phyloP scores from a whole-genome alignment of 2,113 vertebrate species.

The Trachemys scripta region DNA sequence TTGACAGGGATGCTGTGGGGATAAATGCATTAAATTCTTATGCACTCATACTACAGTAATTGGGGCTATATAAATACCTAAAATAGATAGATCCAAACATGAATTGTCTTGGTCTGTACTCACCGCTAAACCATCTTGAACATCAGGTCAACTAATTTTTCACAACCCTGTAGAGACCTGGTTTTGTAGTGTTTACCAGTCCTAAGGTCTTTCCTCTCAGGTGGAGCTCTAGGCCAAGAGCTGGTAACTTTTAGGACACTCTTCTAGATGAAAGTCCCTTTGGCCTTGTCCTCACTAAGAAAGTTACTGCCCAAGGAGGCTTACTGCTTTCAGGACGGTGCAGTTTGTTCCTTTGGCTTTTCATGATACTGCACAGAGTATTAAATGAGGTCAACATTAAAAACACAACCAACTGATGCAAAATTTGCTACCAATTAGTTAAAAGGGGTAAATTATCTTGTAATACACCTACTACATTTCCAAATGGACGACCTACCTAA shows the following conservation, averaged over 20 bases:
- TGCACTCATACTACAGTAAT: neutral
- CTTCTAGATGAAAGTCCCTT: accelerated
- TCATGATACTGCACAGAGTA: neutral
- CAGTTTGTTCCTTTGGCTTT: accelerated
- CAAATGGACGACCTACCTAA: no score
- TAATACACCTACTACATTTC: neutral
- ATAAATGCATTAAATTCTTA: no score
- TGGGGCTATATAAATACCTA: no score
- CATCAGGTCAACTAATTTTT: neutral
- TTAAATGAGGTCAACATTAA: neutral
- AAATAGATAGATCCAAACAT: no score
- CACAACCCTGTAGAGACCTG: neutral
- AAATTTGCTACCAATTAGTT: neutral
- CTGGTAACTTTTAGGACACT: neutral
- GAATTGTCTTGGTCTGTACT: no score
- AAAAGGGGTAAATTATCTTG: neutral
- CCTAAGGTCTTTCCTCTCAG: neutral
- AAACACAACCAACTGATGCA: neutral
- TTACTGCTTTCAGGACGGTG: accelerated
- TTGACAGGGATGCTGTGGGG: neutral
- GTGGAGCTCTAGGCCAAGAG: neutral
- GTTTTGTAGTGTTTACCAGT: neutral
- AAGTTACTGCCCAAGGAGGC: neutral
- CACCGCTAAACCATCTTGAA: accelerated
- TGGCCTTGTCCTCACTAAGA: neutral